Base-by-base conservation (phyloP, 2,888 invertebrate genomes). In the Mechanitis messenoides region DNA sequence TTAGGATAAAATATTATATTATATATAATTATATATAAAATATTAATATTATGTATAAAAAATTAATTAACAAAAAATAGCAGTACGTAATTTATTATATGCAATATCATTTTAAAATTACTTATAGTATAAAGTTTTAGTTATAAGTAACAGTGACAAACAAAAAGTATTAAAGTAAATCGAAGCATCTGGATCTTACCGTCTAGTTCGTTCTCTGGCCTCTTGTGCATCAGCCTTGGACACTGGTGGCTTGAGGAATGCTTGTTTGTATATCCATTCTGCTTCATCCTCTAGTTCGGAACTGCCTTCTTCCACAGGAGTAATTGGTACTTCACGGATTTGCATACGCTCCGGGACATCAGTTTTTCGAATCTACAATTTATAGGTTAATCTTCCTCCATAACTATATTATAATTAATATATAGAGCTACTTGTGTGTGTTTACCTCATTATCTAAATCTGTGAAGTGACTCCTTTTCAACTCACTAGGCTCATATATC, bases 211-310 rank as follows among this genome's bases (percentile, higher is more conserved):
- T 63, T 90, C 90, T 55, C 90, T 74, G 0, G 92, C 85, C 68
- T 93, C 95, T 84, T 97, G 87, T 0, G 84, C 69, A 57, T 90
- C 90, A 0, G 87, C 96, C 65, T 93, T 93, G 0, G 97, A 96
- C 2, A 97, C 93, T 0, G 95, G 92, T 0, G 94, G 92, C 71
- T 95, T 95, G 70, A 94, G 92, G 87, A 99, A 99, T 0, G 97
- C 98, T 78, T 96, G 95, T 71, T 96, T 95, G 81, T 97, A 98
- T 68, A 99, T 98, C 99, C 99, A 99, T 73, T 97, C 96, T 0
- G 99, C 96, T 81, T 99, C 99, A 60, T 96, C 95, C 59, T 97
- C 96, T 50, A 99, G 79, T 80, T 99, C 99, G 0, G 93, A 93
- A 12, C 95, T 95, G 64, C 94, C 95, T 75, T 96, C 96, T 0